Percentiles rank a stretch among this genome's conserved stretches.
These are phyloP conservation scores for Xiphias gladius DNA, from an alignment of 2,113 vertebrate genomes.

Conservation along the genomic window DNA sequence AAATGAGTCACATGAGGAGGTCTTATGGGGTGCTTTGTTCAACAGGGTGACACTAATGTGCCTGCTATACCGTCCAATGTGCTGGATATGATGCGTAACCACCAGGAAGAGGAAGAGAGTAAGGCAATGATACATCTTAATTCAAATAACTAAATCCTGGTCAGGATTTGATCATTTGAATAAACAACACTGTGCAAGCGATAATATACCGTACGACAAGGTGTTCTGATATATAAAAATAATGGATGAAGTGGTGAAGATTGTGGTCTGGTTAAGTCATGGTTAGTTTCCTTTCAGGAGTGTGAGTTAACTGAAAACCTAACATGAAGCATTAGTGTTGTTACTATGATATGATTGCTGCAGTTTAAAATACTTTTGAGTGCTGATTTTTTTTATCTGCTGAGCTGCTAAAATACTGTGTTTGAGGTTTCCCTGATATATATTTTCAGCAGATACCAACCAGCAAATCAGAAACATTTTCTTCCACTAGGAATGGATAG, in stretches of 20 bases:
- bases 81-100: conserved; percentile 88
- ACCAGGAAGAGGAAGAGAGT: conserved; percentile 54
- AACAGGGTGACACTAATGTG: conserved; percentile 85
- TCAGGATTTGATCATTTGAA: conserved; percentile 4
- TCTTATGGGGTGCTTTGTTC: conserved; percentile 49
- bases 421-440: conserved; percentile 10
- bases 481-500: background rate
- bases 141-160: conserved; percentile 11
- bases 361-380: background rate
- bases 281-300: background rate
- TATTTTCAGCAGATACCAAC: background rate
- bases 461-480: background rate
- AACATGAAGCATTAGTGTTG: background rate
- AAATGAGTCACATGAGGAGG: conserved; percentile 18
- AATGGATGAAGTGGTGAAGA: background rate
- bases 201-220: background rate
- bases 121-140: conserved; percentile 39
- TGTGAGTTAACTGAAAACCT: background rate
- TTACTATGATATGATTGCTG: background rate
- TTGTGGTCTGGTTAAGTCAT: background rate
- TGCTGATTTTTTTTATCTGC: background rate
- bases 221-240: background rate
- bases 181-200: background rate
- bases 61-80: conserved; percentile 83
- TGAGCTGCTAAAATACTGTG: background rate